Conservation (phyloP, 2,797 vertebrate species). For the Spinus pinus region DNA sequence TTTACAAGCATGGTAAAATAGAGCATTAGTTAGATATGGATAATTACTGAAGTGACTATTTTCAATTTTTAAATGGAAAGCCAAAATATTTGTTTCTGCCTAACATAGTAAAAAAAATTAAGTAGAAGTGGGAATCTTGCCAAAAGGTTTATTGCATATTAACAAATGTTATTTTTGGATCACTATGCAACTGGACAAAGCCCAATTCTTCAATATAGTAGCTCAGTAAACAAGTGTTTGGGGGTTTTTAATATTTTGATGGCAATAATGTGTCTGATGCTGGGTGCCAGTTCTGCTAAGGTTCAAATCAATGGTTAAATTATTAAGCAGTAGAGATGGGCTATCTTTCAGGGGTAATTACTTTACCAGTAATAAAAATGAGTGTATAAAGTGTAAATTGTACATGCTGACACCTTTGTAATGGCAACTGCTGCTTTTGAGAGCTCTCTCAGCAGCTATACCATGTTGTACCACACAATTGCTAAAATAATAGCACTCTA, state of each 20-base stretch:
- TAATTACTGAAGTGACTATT: neutral
- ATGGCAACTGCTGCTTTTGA: neutral
- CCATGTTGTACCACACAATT: neutral
- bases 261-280: neutral
- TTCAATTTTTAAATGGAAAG: neutral
- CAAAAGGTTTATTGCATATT: neutral
- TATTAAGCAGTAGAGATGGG: neutral
- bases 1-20: neutral
- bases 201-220: neutral
- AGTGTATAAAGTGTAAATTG: neutral
- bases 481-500: neutral
- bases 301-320: neutral
- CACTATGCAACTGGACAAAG: neutral
- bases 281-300: neutral
- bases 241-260: neutral
- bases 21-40: neutral
- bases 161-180: constrained; percentile 6
- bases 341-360: constrained; percentile 8
- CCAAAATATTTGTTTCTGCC: neutral
- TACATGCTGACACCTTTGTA: neutral
- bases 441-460: neutral
- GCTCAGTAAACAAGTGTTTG: neutral
- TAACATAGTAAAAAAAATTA: neutral
- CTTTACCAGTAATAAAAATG: constrained; percentile 17
- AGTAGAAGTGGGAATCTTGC: neutral